These are phyloP conservation scores for Montipora capricornis DNA, from an alignment of 64 coral and sea anemone species.

Conservation along the genomic window DNA sequence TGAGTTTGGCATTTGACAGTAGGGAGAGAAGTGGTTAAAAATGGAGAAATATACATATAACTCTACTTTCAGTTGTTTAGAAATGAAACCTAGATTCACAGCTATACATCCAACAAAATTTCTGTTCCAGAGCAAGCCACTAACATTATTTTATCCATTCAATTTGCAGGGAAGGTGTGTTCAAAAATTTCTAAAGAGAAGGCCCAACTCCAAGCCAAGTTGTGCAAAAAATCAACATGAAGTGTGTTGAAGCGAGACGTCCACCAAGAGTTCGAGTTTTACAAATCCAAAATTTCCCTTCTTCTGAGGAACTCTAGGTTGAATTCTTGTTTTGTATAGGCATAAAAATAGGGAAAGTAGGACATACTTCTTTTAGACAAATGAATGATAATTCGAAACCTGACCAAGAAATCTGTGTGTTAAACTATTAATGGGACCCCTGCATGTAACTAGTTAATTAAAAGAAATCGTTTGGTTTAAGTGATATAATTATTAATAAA, in stretches of 20 bases:
- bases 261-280: not conserved
- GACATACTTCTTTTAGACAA: not conserved
- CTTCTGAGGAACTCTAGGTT: not conserved
- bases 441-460: not conserved
- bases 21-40: not conserved
- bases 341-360: not conserved
- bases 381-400: not conserved
- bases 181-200: not conserved
- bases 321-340: not conserved
- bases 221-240: not conserved
- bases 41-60: not conserved
- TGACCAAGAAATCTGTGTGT: not conserved
- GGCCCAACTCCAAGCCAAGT: not conserved
- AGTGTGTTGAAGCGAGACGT: not conserved
- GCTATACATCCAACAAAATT: not conserved
- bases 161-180: not conserved
- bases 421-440: not conserved
- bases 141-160: not conserved
- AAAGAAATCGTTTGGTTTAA: not conserved
- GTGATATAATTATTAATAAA: not conserved
- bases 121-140: not conserved
- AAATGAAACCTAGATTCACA: not conserved
- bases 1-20: not conserved
- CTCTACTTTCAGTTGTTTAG: not conserved
- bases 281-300: not conserved